A percentile compares a stretch with the other conserved stretches of the same genome.
Conservation (phyloP, 2,797 vertebrate species). For the Lateolabrax maculatus region DNA sequence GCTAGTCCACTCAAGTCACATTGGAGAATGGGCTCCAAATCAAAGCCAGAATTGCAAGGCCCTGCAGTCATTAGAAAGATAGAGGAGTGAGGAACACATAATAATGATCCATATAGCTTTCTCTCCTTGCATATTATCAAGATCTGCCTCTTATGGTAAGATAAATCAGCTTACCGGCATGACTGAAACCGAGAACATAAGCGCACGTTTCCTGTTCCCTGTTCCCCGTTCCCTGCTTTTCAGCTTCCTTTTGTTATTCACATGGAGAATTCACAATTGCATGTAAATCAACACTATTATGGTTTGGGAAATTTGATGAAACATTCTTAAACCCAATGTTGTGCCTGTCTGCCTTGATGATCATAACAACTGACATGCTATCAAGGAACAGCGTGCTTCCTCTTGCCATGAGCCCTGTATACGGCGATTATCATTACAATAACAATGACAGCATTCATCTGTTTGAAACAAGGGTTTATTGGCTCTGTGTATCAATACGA, state of each 20-base stretch:
- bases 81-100: slow-evolving; percentile 67
- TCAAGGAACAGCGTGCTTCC: slow-evolving; percentile 37
- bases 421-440: slow-evolving; percentile 63
- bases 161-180: slow-evolving; percentile 66
- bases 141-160: slow-evolving; percentile 60
- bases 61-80: slow-evolving; percentile 66
- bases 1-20: slow-evolving; percentile 74
- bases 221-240: slow-evolving; percentile 20
- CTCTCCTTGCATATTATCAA: slow-evolving; percentile 70
- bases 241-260: slow-evolving; percentile 54
- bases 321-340: slow-evolving; percentile 39
- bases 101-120: slow-evolving; percentile 75
- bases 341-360: slow-evolving; percentile 53
- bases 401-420: slow-evolving; percentile 37
- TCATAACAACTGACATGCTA: slow-evolving; percentile 55
- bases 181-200: slow-evolving; percentile 64
- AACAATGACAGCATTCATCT: slow-evolving; percentile 73
- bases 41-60: slow-evolving; percentile 70
- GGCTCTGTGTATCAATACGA: slow-evolving; percentile 41
- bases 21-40: slow-evolving; percentile 73
- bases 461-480: slow-evolving; percentile 60
- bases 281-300: slow-evolving; percentile 70
- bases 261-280: slow-evolving; percentile 56
- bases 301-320: slow-evolving; percentile 61
- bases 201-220: slow-evolving; percentile 25